These are phyloP conservation scores for Cotesia glomerata DNA, from an alignment of 1,140 invertebrate species.

Conservation along the genomic window DNA sequence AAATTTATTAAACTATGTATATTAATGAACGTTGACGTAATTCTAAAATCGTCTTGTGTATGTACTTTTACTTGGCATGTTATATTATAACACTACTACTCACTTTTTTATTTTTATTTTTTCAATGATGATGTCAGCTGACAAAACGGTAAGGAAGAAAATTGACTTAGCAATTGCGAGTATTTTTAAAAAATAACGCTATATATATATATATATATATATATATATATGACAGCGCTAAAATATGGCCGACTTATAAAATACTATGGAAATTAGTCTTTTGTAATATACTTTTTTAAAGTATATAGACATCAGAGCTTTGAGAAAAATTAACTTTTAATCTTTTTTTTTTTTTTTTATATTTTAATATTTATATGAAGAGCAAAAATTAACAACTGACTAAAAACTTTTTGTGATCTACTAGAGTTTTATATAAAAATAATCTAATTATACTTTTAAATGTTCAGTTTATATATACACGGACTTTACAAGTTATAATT, in stretches of 20 bases:
- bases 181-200: not conserved
- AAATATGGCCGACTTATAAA: too few relatives aligned
- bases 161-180: not conserved
- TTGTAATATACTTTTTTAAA: too few relatives aligned
- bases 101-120: not conserved
- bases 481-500: too few relatives aligned
- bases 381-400: too few relatives aligned
- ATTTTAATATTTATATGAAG: too few relatives aligned
- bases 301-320: too few relatives aligned
- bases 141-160: not conserved
- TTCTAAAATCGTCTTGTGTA: slow-evolving; percentile 10
- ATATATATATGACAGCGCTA: too few relatives aligned
- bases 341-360: not conserved
- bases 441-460: too few relatives aligned
- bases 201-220: too few relatives aligned
- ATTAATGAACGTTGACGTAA: slow-evolving; percentile 16
- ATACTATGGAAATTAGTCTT: not conserved
- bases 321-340: not conserved
- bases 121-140: not conserved
- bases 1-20: not conserved
- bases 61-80: not conserved
- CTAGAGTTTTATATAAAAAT: too few relatives aligned
- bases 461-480: too few relatives aligned
- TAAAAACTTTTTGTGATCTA: too few relatives aligned
- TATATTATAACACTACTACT: not conserved